Evolutionary conservation across 2,113 vertebrate species (phyloP).

Genomic region (Excalfactoria chinensis): DNA sequence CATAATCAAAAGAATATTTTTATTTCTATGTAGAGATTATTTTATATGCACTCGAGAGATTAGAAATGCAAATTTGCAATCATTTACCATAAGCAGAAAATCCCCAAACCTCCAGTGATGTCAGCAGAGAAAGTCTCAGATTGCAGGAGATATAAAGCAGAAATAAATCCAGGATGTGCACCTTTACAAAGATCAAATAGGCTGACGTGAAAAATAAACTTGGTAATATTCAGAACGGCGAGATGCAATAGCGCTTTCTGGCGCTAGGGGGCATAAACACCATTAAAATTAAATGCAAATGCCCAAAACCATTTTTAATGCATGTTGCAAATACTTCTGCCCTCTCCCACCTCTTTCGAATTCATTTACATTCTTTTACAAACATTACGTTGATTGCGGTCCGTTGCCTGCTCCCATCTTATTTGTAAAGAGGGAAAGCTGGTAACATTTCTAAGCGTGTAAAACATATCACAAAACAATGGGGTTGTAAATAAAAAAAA

Average conservation of each 20-base stretch:
- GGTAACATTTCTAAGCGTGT: constrained; percentile 11
- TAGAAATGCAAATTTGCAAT: not conserved
- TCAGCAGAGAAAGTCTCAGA: not conserved
- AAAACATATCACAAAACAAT: constrained; percentile 19
- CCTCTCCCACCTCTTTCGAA: constrained; percentile 16
- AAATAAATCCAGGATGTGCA: not conserved
- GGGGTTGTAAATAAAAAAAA: constrained; percentile 1
- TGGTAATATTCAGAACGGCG: not conserved
- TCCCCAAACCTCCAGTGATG: not conserved
- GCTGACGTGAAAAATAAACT: not conserved
- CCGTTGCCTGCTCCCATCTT: not conserved
- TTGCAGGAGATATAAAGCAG: not conserved
- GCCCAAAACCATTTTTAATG: not conserved
- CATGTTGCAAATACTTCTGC: not conserved
- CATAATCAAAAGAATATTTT: not conserved
- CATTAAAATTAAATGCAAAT: constrained; percentile 52
- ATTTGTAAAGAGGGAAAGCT: not conserved
- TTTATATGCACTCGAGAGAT: not conserved
- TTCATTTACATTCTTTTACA: constrained; percentile 41
- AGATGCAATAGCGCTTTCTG: not conserved
- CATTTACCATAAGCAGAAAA: not conserved
- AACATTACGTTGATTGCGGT: constrained; percentile 10
- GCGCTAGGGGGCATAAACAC: constrained; percentile 78
- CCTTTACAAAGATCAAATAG: not conserved
- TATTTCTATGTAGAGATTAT: not conserved